These are phyloP conservation scores for Papilio glaucus DNA, from an alignment of 1,140 invertebrate species.

Conservation along the genomic window DNA sequence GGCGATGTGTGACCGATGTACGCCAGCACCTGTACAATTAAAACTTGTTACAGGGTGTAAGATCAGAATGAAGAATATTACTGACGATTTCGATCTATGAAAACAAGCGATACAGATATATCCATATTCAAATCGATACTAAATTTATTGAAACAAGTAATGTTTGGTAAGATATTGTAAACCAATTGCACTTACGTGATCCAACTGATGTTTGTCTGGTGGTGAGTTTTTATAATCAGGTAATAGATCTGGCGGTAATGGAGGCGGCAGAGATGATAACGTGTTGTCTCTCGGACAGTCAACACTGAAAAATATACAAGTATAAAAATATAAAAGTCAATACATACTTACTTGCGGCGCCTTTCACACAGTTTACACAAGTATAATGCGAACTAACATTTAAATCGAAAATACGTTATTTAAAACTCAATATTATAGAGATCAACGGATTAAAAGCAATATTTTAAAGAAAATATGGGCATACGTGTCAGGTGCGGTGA, in stretches of 20 bases:
- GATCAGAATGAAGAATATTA: not conserved
- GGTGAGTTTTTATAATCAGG: constrained; percentile 93
- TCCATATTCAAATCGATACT: too few species aligned
- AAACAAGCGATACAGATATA: not conserved
- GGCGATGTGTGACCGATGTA: constrained; percentile 96
- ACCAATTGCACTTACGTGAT: constrained; percentile 91
- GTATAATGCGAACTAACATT: too few species aligned
- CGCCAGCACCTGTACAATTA: constrained; percentile 88
- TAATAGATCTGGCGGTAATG: constrained; percentile 87
- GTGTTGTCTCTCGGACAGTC: constrained; percentile 80
- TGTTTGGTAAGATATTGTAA: too few species aligned
- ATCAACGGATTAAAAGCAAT: too few species aligned
- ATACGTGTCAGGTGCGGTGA: constrained; percentile 67
- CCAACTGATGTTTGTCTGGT: constrained; percentile 95
- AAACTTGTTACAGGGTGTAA: not conserved
- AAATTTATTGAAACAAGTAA: constrained; percentile 38
- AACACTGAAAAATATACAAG: constrained; percentile 51
- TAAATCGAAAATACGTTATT: too few species aligned
- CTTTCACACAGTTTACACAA: too few species aligned
- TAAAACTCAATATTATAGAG: too few species aligned
- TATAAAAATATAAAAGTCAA: constrained; percentile 33
- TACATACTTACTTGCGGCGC: too few species aligned
- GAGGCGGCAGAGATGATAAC: constrained; percentile 78
- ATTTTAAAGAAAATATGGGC: constrained; percentile 28
- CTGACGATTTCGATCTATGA: not conserved